These are phyloP conservation scores for Caenorhabditis sulstoni DNA, from an alignment of 2,888 invertebrate species.

Conservation along the genomic window DNA sequence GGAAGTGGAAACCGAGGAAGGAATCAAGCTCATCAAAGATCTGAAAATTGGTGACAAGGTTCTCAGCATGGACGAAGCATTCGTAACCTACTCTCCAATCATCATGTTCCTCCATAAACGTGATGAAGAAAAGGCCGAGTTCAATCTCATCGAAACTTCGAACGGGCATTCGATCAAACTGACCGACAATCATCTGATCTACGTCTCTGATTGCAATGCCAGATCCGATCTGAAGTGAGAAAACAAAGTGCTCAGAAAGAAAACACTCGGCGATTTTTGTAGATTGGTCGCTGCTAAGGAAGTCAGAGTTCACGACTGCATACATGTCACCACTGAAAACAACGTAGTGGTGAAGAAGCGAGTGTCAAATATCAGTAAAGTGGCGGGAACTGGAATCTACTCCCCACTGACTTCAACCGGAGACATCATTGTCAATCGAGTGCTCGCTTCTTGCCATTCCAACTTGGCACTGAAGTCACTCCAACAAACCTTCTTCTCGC, in stretches of 20 bases:
- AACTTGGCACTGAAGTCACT: conserved; percentile 74
- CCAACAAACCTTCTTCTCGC: conserved; percentile 79
- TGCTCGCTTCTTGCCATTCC: conserved; percentile 78
- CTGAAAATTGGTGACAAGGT: conserved; percentile 76
- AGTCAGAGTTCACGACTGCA: conserved; percentile 69
- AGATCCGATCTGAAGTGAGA: conserved; percentile 52
- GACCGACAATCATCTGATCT: conserved; percentile 77
- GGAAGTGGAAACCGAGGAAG: conserved; percentile 72
- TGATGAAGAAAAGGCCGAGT: conserved; percentile 70
- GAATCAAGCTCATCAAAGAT: conserved; percentile 73
- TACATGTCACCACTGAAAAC: conserved; percentile 61
- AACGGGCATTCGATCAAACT: conserved; percentile 67
- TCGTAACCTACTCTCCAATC: conserved; percentile 77
- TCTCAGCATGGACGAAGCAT: conserved; percentile 74
- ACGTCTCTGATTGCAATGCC: conserved; percentile 69
- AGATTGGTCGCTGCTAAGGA: conserved; percentile 62
- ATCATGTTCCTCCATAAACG: conserved; percentile 78
- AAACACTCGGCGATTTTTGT: not conserved
- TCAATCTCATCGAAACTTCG: conserved; percentile 69
- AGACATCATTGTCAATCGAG: conserved; percentile 78
- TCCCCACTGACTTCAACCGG: conserved; percentile 77
- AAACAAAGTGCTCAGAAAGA: not conserved
- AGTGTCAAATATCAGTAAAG: conserved; percentile 49
- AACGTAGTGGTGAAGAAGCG: conserved; percentile 45
- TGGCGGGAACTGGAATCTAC: conserved; percentile 73